Base-by-base conservation (phyloP, 2,113 vertebrate genomes). In the Gymnarchus niloticus region DNA sequence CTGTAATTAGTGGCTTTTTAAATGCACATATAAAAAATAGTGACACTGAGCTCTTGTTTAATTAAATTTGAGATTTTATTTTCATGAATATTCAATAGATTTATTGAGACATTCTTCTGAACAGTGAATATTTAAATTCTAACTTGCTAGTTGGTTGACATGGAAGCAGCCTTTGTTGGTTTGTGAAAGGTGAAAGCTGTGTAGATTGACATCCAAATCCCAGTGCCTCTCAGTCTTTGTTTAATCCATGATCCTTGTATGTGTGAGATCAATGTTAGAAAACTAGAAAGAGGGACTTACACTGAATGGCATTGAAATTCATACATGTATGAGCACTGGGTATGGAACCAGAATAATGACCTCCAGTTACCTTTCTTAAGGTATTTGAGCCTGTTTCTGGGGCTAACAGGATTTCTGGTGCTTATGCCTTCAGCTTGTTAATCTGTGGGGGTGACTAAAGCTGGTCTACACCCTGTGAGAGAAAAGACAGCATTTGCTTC, bases 391-490 rank as follows among this genome's bases (percentile, higher is more conserved):
- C 25, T 17, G 33, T 10, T 48, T 21, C 56, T 73, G 48, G 25
- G 52, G 84, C 86, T 94, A 92, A 95, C 88, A 84, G 87, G 92
- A 91, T 94, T 54, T 93, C 85, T 19, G 14, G 57, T 69, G 76
- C 84, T 87, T 89, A 86, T 77, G 89, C 92, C 86, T 87, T 89
- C 83, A 85, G 76, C 28, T 92, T 90, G 93, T 93, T 93, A 92
- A 94, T 93, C 93, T 84, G 86, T 88, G 46, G 49, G 25, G 51
- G 87, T 46, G n/a, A 65, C 83, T 86, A 44, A 85, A 85, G 87
- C 84, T 48, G 48, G 51, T 89, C 84, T 89, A 88, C 89, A 88
- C 87, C 84, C 48, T 83, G 84, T 89, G 88, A 92, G 54, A 8
- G 46, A 87, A 85, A 83, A 76, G 76, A 56, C 6, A 7, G 54